These are phyloP conservation scores for Xiphias gladius DNA, from an alignment of 2,113 vertebrate genomes.

Conservation along the genomic window DNA sequence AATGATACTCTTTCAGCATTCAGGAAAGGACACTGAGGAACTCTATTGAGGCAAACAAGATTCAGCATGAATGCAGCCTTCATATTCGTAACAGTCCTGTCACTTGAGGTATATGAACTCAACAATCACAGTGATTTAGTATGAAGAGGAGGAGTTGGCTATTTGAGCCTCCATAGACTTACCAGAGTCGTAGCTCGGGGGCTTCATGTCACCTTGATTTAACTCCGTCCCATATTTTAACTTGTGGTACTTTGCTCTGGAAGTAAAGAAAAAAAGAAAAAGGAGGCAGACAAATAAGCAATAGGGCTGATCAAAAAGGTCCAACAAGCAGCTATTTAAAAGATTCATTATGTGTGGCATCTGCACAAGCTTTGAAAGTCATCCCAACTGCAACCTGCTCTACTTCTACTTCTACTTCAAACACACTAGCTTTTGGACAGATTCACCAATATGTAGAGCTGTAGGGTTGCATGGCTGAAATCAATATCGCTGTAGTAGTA, in stretches of 20 bases:
- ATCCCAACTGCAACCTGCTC: conserved; percentile 22
- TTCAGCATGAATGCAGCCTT: conserved; percentile 55
- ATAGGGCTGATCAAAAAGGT: conserved; percentile 39
- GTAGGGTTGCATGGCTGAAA: neutral
- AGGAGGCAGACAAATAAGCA: conserved; percentile 33
- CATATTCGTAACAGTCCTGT: conserved; percentile 38
- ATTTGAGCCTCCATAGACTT: conserved; percentile 73
- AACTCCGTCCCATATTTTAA: conserved; percentile 98
- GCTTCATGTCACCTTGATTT: conserved; percentile 98
- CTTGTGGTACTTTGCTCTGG: conserved; percentile 98
- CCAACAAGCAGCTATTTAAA: conserved; percentile 34
- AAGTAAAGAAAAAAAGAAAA: conserved; percentile 51
- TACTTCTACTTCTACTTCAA: conserved; percentile 13
- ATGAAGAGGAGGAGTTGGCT: conserved; percentile 26
- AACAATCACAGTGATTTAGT: conserved; percentile 56
- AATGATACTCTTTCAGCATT: conserved; percentile 5
- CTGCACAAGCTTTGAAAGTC: conserved; percentile 40
- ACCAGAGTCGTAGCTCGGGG: conserved; percentile 98
- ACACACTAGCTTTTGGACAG: neutral
- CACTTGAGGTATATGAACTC: conserved; percentile 63
- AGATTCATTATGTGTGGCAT: conserved; percentile 41
- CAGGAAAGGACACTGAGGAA: conserved; percentile 40
- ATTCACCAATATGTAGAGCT: neutral
- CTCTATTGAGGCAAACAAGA: conserved; percentile 63
- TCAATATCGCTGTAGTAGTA: neutral